Evolutionary conservation across 2,888 invertebrate genomes (phyloP).

Genomic region (Phymatocera aterrima): DNA sequence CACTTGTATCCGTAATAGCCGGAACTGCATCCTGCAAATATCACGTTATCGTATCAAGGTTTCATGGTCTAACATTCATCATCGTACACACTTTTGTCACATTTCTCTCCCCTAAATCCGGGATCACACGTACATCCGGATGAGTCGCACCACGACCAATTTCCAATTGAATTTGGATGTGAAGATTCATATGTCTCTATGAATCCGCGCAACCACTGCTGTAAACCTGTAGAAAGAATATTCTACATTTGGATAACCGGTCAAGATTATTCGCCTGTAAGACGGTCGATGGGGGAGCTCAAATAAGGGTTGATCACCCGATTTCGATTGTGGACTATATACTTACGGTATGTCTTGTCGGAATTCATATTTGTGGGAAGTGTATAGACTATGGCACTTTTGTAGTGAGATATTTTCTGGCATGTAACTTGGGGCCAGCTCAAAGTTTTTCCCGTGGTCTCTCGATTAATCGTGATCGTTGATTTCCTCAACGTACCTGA

Average conservation of each 20-base stretch:
- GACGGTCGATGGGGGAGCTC: background rate
- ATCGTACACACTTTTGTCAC: conserved; percentile 32
- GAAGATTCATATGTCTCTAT: background rate
- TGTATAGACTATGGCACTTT: background rate
- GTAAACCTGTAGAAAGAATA: background rate
- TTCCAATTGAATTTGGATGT: background rate
- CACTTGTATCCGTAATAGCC: conserved; percentile 55
- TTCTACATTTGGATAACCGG: background rate
- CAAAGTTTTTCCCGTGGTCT: background rate
- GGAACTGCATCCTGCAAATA: conserved; percentile 50
- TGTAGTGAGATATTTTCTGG: background rate
- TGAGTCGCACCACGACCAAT: background rate
- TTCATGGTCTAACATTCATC: background rate
- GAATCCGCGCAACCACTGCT: background rate
- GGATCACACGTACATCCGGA: conserved; percentile 53
- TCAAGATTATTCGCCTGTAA: background rate
- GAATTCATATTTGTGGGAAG: background rate
- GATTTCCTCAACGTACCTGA: background rate
- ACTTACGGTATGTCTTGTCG: background rate
- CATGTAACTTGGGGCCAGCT: background rate
- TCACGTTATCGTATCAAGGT: conserved; percentile 22
- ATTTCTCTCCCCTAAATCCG: conserved; percentile 53
- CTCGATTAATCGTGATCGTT: background rate
- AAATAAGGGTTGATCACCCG: background rate
- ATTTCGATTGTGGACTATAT: background rate